Evolutionary conservation across 1,140 invertebrate genomes (phyloP).

Genomic region (Agraylea sexmaculata): DNA sequence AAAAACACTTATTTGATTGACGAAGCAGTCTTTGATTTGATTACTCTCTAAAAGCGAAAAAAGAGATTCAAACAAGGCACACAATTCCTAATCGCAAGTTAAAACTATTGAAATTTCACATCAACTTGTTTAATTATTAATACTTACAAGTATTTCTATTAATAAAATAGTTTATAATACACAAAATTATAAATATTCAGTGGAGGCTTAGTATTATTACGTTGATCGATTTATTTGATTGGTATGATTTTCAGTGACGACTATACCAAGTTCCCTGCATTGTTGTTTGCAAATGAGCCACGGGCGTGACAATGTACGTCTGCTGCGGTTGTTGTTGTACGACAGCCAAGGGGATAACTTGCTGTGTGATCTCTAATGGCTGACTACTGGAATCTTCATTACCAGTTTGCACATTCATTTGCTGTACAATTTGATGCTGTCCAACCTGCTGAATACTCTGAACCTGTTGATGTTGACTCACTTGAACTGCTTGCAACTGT

Average conservation of each 20-base stretch:
- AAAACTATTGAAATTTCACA: no score
- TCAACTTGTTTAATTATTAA: background rate
- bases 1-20: no score
- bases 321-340: constrained; percentile 45
- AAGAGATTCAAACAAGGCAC: no score
- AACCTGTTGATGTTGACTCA: constrained; percentile 34
- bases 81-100: no score
- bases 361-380: constrained; percentile 45
- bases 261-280: constrained; percentile 38
- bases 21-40: no score
- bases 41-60: no score
- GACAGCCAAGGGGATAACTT: constrained; percentile 48
- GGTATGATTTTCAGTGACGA: constrained; percentile 28
- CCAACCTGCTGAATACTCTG: constrained; percentile 36
- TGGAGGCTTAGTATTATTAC: background rate
- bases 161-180: background rate
- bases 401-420: constrained; percentile 36
- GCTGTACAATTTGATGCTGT: constrained; percentile 39
- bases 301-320: constrained; percentile 47
- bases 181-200: background rate
- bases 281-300: constrained; percentile 43
- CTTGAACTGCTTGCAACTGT: constrained; percentile 32
- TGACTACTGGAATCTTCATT: constrained; percentile 36
- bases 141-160: background rate
- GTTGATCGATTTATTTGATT: background rate